phyloP scores from a whole-genome alignment of 2,888 invertebrate species.

The Phengaris arion region DNA sequence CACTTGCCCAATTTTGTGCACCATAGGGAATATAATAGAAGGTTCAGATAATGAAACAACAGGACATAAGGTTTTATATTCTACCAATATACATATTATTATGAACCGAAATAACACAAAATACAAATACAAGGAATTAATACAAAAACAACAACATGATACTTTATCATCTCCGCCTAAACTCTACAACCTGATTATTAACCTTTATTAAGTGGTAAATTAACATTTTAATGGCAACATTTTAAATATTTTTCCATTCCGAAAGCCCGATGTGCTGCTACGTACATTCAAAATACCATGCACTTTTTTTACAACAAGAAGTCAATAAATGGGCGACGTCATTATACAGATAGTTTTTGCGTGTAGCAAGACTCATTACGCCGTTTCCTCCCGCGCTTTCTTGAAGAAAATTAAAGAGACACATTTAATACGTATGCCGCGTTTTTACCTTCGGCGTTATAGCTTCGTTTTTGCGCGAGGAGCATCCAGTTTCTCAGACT shows the following conservation, averaged over 20 bases:
- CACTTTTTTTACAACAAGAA: slow-evolving; percentile 64
- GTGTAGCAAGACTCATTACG: slow-evolving; percentile 72
- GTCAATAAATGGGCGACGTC: slow-evolving; percentile 52
- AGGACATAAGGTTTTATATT: no score
- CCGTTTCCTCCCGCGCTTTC: slow-evolving; percentile 77
- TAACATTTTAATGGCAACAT: slow-evolving; percentile 10
- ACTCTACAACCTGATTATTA: neutral
- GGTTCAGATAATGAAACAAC: no score
- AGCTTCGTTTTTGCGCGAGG: slow-evolving; percentile 62
- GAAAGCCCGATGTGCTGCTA: slow-evolving; percentile 36
- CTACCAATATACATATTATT: no score
- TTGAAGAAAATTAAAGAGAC: slow-evolving; percentile 77
- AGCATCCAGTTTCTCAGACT: slow-evolving; percentile 66
- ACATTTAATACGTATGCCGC: slow-evolving; percentile 75
- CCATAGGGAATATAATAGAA: no score
- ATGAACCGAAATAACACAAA: no score
- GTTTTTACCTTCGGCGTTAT: slow-evolving; percentile 64
- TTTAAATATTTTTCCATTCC: neutral
- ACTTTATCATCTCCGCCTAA: no score
- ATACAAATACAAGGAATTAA: no score
- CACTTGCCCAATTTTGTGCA: no score
- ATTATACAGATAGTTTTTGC: slow-evolving; percentile 73
- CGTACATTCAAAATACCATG: slow-evolving; percentile 59
- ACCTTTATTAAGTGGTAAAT: slow-evolving; percentile 27
- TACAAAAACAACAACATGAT: no score